Percentiles rank a stretch among this genome's conserved stretches.
Evolutionary conservation across 2,888 invertebrate species (phyloP).

Genomic region (Oxycera nigricornis): DNA sequence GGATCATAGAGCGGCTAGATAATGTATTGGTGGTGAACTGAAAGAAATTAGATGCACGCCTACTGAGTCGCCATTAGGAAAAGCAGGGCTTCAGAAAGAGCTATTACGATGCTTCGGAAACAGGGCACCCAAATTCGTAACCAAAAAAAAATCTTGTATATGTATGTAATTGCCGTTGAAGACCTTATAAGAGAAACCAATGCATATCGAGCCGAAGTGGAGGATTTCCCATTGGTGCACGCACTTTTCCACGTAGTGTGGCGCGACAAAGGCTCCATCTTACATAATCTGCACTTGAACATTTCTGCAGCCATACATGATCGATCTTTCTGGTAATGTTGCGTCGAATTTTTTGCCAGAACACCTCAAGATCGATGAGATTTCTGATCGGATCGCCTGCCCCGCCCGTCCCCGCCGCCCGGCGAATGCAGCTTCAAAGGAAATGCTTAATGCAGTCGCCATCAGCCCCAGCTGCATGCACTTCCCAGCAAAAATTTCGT

Average conservation of each 20-base stretch:
- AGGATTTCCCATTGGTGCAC: background rate
- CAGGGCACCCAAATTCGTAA: too few species aligned
- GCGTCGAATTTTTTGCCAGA: slow-evolving; percentile 25
- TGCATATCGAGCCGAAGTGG: too few species aligned
- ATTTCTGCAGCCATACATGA: slow-evolving; percentile 4
- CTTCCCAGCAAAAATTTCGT: slow-evolving; percentile 18
- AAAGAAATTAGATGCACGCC: too few species aligned
- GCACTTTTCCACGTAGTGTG: background rate
- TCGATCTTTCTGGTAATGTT: slow-evolving; percentile 17
- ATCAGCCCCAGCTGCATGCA: background rate
- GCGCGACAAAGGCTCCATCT: background rate
- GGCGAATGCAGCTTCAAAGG: background rate
- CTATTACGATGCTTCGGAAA: too few species aligned
- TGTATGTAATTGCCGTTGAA: too few species aligned
- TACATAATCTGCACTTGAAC: slow-evolving; percentile 23
- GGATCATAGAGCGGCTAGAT: too few species aligned
- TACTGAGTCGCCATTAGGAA: too few species aligned
- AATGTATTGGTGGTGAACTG: too few species aligned
- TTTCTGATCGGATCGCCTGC: background rate
- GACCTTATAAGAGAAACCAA: too few species aligned
- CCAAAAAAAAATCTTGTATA: too few species aligned
- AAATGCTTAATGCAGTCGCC: slow-evolving; percentile 18
- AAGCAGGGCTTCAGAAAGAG: too few species aligned
- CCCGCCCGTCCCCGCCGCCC: background rate
- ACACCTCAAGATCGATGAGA: slow-evolving; percentile 24